Evolutionary conservation across 2,888 invertebrate species (phyloP).

Genomic region (Dyspetes luteomarginatus): DNA sequence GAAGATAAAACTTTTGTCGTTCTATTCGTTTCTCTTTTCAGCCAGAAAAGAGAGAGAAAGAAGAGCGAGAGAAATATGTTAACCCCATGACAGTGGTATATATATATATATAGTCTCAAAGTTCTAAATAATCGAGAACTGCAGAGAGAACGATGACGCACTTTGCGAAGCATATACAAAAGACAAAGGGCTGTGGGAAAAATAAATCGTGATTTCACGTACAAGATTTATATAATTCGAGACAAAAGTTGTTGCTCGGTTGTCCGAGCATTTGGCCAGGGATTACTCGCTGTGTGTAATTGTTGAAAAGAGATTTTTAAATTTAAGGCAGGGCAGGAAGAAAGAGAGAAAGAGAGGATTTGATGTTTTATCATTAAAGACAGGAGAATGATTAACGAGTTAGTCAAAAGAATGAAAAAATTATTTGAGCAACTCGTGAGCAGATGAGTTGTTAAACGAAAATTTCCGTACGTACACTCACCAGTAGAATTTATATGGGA

Average conservation of each 20-base stretch:
- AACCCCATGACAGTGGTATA: constrained; percentile 58
- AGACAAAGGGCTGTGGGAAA: constrained; percentile 30
- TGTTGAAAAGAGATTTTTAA: constrained; percentile 33
- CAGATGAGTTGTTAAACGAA: constrained; percentile 54
- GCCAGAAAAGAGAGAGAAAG: constrained; percentile 4
- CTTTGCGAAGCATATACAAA: constrained; percentile 33
- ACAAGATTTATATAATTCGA: constrained; percentile 62
- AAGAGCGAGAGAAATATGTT: constrained; percentile 53
- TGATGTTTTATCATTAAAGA: constrained; percentile 31
- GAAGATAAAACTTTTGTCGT: constrained; percentile 70
- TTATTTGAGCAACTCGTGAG: constrained; percentile 42
- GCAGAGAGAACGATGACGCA: constrained; percentile 30
- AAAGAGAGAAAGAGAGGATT: constrained; percentile 4
- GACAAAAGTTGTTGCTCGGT: constrained; percentile 32
- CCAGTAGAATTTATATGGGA: background rate
- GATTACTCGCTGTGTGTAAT: constrained; percentile 46
- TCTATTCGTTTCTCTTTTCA: constrained; percentile 49
- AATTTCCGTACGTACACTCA: constrained; percentile 15
- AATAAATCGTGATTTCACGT: constrained; percentile 61
- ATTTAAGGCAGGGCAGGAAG: background rate
- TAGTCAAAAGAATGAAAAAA: constrained; percentile 7
- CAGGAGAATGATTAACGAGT: constrained; percentile 66
- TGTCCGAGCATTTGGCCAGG: constrained; percentile 13
- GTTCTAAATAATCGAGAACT: constrained; percentile 66
- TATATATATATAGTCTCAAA: constrained; percentile 53